phyloP scores from a whole-genome alignment of 2,797 vertebrate genomes.

The Manis javanica region DNA sequence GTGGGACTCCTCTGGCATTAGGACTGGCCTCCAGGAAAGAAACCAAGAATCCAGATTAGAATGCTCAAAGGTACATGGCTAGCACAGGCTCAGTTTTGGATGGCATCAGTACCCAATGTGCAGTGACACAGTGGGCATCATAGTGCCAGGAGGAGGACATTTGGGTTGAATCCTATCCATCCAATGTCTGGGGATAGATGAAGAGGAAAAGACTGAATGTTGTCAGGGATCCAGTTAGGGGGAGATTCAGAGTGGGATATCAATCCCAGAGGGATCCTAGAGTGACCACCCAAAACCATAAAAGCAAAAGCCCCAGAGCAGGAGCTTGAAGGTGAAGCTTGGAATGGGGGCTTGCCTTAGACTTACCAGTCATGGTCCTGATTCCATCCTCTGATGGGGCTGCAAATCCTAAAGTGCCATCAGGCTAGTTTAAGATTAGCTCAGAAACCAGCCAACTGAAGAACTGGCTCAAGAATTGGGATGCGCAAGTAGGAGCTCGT shows the following conservation, averaged over 20 bases:
- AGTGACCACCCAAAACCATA: not conserved
- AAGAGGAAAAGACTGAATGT: not conserved
- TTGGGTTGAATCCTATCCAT: not conserved
- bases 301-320: not conserved
- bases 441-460: not conserved
- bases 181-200: not conserved
- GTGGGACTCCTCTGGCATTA: not conserved
- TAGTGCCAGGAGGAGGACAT: not conserved
- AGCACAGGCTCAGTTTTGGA: not conserved
- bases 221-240: not conserved
- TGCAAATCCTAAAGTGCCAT: not conserved
- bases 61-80: not conserved
- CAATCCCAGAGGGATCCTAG: not conserved
- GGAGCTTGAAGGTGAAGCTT: not conserved
- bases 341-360: not conserved
- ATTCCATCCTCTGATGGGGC: not conserved
- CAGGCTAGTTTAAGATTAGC: not conserved
- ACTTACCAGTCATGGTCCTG: not conserved
- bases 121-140: not conserved
- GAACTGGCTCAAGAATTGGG: not conserved
- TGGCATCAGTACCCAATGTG: not conserved
- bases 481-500: not conserved
- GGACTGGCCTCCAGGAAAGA: not conserved
- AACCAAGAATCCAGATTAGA: not conserved
- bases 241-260: not conserved